Conservation (phyloP, 92 coral and sea anemone species). For the Blastomussa wellsi region DNA sequence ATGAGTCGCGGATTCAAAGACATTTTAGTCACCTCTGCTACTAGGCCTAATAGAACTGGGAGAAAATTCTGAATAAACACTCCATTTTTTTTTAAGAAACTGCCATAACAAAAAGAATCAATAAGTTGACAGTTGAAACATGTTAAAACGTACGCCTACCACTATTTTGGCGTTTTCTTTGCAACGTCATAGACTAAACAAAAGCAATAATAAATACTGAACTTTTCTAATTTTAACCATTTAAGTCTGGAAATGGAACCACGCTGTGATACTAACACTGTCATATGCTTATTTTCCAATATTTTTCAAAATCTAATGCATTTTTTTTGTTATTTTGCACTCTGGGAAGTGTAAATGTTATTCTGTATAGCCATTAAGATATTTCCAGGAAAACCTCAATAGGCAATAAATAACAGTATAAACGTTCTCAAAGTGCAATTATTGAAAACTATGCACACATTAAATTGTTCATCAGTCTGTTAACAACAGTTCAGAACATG, state of each 20-base stretch:
- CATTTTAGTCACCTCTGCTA: no score
- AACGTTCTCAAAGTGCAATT: neutral
- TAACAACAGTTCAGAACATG: neutral
- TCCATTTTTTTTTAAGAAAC: neutral
- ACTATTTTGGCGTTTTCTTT: neutral
- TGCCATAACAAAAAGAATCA: neutral
- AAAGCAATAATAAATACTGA: neutral
- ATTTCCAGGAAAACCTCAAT: neutral
- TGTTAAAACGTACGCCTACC: neutral
- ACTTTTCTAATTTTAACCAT: neutral
- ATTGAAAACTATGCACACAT: neutral
- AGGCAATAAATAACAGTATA: neutral
- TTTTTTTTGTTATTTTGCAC: neutral
- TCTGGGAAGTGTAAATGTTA: neutral
- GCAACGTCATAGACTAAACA: neutral
- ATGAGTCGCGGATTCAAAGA: neutral
- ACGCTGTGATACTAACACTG: neutral
- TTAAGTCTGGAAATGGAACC: neutral
- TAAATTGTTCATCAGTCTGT: neutral
- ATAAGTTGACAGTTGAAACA: no score
- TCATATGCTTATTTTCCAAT: neutral
- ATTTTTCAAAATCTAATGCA: neutral
- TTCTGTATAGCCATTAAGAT: neutral
- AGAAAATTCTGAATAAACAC: neutral
- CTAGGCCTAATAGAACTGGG: neutral